Evolutionary conservation across 2,888 invertebrate species (phyloP).

Genomic region (Yponomeuta sedellus): DNA sequence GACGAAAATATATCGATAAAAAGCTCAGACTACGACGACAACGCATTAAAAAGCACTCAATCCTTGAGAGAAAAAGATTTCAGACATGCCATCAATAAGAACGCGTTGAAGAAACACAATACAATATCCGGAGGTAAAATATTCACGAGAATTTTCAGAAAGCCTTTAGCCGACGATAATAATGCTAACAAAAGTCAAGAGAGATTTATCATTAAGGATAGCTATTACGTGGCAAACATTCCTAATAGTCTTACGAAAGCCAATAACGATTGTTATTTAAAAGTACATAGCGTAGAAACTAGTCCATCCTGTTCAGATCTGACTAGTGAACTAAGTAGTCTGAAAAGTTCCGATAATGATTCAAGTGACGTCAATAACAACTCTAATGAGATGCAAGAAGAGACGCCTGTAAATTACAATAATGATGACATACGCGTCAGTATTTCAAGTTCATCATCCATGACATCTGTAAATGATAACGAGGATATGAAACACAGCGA

Average conservation of each 20-base stretch:
- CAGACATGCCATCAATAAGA: conserved; percentile 52
- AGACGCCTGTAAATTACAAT: background rate
- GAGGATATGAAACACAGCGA: background rate
- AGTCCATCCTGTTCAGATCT: conserved; percentile 57
- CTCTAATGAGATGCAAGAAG: background rate
- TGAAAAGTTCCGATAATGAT: conserved; percentile 73
- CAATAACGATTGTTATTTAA: conserved; percentile 40
- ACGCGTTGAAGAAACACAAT: conserved; percentile 56
- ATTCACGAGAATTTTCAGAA: conserved; percentile 60
- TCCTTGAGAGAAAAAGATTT: conserved; percentile 61
- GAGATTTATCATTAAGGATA: conserved; percentile 44
- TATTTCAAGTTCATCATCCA: conserved; percentile 31
- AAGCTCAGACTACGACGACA: conserved; percentile 54
- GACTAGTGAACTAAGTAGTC: conserved; percentile 65
- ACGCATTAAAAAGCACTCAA: conserved; percentile 43
- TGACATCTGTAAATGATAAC: background rate
- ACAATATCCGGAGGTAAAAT: conserved; percentile 62
- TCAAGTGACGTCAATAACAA: conserved; percentile 33
- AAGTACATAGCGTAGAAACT: conserved; percentile 53
- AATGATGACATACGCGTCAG: conserved; percentile 23
- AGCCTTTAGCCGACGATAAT: conserved; percentile 33
- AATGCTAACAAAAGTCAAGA: conserved; percentile 33
- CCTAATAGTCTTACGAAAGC: conserved; percentile 58
- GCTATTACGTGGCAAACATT: conserved; percentile 57
- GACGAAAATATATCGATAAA: conserved; percentile 72